A percentile compares a stretch with the other conserved stretches of the same genome.
Evolutionary conservation across 53 echinoderm and acorn worm species (phyloP).

Genomic region (Holothuria scabra): DNA sequence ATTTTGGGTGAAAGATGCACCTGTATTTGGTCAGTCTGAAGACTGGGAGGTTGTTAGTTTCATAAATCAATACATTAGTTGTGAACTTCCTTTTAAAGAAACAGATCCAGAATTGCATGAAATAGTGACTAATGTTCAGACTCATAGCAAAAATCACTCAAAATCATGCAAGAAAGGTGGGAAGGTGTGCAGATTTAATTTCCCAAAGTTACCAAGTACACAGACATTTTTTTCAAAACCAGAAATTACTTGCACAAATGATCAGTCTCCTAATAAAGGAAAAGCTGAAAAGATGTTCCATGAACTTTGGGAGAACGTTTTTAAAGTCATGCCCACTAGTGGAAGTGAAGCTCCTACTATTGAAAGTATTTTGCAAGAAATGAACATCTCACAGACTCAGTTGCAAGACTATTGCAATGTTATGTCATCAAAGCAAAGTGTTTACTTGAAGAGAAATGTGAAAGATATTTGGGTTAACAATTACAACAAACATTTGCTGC

Average conservation of each 20-base stretch:
- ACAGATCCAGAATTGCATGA: constrained; percentile 17
- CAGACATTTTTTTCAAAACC: constrained; percentile 60
- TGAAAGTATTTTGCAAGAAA: constrained; percentile 1
- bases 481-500: constrained; percentile 32
- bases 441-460: constrained; percentile 33
- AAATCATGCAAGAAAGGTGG: constrained; percentile 64
- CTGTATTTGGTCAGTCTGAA: neutral
- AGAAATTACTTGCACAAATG: neutral
- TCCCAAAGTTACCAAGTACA: constrained; percentile 71
- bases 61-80: constrained; percentile 7
- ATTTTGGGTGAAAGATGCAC: constrained; percentile 70
- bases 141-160: constrained; percentile 19
- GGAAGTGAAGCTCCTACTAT: neutral
- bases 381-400: no score
- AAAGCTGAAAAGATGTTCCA: constrained; percentile 6
- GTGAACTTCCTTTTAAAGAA: neutral
- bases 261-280: neutral
- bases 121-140: constrained; percentile 2
- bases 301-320: neutral
- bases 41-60: neutral
- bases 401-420: no score
- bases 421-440: constrained; percentile 25
- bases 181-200: constrained; percentile 71
- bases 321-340: no score
- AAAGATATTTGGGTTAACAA: constrained; percentile 46